A percentile compares a stretch with the other conserved stretches of the same genome.
phyloP scores from a whole-genome alignment of 1,140 invertebrate genomes.

The Drosophila nikananu region DNA sequence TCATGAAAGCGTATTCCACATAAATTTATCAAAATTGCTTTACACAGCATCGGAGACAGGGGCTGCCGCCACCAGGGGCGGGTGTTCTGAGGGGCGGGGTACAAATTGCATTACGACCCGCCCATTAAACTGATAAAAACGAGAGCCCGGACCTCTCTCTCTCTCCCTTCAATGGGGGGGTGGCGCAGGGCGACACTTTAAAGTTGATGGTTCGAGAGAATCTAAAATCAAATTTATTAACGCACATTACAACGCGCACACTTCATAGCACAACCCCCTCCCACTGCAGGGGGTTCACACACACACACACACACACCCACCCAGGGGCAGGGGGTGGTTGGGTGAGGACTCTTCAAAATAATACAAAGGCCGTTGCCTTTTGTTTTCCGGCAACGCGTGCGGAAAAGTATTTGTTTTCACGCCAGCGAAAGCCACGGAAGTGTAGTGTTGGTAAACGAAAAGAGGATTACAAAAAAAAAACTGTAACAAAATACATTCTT shows the following conservation, averaged over 20 bases:
- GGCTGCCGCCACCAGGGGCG: not conserved
- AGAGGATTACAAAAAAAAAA: not conserved
- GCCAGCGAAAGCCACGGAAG: conserved; percentile 3
- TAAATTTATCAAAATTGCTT: conserved; percentile 84
- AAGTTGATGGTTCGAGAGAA: conserved; percentile 70
- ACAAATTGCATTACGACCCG: conserved; percentile 79
- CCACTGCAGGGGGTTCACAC: not conserved
- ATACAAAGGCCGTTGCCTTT: conserved; percentile 27
- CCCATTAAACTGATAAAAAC: conserved; percentile 83
- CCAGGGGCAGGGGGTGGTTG: not conserved
- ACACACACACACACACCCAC: conserved; percentile 1
- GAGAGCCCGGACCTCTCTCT: conserved; percentile 20
- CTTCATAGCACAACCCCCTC: conserved; percentile 58
- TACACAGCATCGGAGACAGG: conserved; percentile 64
- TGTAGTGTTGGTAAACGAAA: conserved; percentile 4
- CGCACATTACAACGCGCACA: conserved; percentile 76
- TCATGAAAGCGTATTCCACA: conserved; percentile 83
- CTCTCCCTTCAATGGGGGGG: not conserved
- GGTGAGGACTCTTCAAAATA: conserved; percentile 20
- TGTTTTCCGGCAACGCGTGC: conserved; percentile 17
- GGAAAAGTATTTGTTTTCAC: conserved; percentile 30
- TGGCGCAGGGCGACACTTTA: conserved; percentile 65
- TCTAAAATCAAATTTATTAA: conserved; percentile 83
- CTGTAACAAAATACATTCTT: not conserved
- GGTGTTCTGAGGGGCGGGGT: not conserved